A percentile compares a stretch with the other conserved stretches of the same genome.
phyloP scores from a whole-genome alignment of 2,113 vertebrate genomes.

The Oceanodroma tethys region DNA sequence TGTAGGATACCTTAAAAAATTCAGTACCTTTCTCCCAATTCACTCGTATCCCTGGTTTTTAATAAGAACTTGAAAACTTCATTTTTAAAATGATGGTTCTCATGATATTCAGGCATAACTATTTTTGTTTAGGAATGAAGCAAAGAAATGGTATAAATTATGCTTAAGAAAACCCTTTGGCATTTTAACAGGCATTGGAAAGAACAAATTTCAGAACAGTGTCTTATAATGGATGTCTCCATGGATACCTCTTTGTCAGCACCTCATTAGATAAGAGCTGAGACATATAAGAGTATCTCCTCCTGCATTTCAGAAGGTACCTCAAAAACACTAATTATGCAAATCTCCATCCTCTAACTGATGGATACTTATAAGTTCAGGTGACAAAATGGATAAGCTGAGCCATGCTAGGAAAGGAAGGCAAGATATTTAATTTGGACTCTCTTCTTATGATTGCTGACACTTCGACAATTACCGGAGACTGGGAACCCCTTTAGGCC shows the following conservation, averaged over 20 bases:
- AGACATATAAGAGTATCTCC: not conserved
- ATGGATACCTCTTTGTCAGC: conserved; percentile 58
- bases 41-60: not conserved
- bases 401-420: not conserved
- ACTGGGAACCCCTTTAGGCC: not conserved
- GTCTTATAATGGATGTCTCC: conserved; percentile 44
- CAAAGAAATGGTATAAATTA: conserved; percentile 6
- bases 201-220: conserved; percentile 14
- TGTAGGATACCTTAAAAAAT: not conserved
- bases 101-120: not conserved
- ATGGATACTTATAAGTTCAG: not conserved
- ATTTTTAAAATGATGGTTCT: not conserved
- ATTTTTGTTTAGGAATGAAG: conserved; percentile 20
- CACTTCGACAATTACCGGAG: not conserved
- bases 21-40: not conserved
- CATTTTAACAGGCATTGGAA: conserved; percentile 30
- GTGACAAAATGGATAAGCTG: not conserved
- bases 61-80: not conserved
- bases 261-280: conserved; percentile 35
- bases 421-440: not conserved
- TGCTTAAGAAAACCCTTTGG: conserved; percentile 35
- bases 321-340: conserved; percentile 49
- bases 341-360: conserved; percentile 17
- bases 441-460: not conserved
- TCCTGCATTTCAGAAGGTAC: conserved; percentile 14